Percentiles rank a stretch among this genome's conserved stretches.
Conservation (phyloP, 2,888 invertebrate species). For the Eupithecia insigniata region DNA sequence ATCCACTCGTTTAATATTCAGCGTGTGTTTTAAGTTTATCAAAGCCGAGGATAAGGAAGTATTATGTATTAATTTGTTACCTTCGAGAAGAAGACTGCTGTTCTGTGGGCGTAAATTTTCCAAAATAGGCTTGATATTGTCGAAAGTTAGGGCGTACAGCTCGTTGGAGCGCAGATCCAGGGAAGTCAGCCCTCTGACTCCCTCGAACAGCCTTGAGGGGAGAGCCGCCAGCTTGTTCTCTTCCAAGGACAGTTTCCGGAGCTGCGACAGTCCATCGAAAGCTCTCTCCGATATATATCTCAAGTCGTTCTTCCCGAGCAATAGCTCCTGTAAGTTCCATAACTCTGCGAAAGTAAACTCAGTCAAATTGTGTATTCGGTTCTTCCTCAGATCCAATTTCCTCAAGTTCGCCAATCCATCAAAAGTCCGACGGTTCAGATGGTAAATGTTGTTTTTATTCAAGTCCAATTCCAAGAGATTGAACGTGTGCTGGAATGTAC, state of each 20-base stretch:
- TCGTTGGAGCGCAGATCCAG: conserved; percentile 91
- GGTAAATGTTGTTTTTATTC: conserved; percentile 89
- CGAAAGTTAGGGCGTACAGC: conserved; percentile 90
- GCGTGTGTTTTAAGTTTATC: conserved; percentile 63
- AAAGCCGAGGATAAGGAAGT: conserved; percentile 58
- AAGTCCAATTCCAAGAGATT: conserved; percentile 92
- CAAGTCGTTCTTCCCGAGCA: conserved; percentile 88
- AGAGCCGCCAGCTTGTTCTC: conserved; percentile 90
- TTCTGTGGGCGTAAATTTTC: conserved; percentile 90
- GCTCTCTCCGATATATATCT: conserved; percentile 90
- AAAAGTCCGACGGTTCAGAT: conserved; percentile 90
- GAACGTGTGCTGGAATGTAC: conserved; percentile 90
- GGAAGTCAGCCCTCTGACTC: conserved; percentile 88
- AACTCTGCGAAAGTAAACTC: conserved; percentile 92
- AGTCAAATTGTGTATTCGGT: conserved; percentile 90
- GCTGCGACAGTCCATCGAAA: conserved; percentile 89
- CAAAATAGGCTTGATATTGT: conserved; percentile 90
- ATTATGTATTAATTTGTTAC: conserved; percentile 81
- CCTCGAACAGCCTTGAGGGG: conserved; percentile 88
- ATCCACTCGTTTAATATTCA: conserved; percentile 62
- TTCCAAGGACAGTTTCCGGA: conserved; percentile 88
- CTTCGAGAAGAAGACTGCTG: conserved; percentile 90
- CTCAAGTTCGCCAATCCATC: conserved; percentile 89
- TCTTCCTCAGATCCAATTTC: conserved; percentile 89
- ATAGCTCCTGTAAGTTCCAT: conserved; percentile 88